phyloP scores from a whole-genome alignment of 2,888 invertebrate genomes.

The Parochlus steinenii region DNA sequence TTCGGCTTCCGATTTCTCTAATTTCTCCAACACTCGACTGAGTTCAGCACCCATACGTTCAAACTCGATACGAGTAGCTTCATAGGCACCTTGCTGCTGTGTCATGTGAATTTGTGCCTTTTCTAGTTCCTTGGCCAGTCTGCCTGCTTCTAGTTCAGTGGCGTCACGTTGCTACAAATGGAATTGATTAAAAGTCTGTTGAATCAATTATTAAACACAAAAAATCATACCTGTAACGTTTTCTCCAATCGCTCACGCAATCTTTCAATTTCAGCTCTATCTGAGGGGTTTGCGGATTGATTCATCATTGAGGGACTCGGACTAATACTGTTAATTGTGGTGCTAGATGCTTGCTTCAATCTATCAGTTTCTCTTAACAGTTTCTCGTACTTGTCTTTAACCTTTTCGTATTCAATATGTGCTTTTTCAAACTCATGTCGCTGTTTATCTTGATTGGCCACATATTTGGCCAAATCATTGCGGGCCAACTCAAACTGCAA shows the following conservation, averaged over 20 bases:
- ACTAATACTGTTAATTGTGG: slow-evolving; percentile 30
- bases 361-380: slow-evolving; percentile 46
- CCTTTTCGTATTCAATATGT: slow-evolving; percentile 77
- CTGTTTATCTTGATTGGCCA: slow-evolving; percentile 61
- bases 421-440: slow-evolving; percentile 65
- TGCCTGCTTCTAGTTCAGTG: slow-evolving; percentile 70
- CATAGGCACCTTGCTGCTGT: slow-evolving; percentile 70
- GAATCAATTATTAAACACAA: background rate
- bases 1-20: slow-evolving; percentile 61
- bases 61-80: slow-evolving; percentile 67
- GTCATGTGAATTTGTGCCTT: slow-evolving; percentile 69
- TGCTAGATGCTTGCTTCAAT: slow-evolving; percentile 32
- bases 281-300: slow-evolving; percentile 30
- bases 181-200: slow-evolving; percentile 1
- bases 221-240: slow-evolving; percentile 44
- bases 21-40: slow-evolving; percentile 62
- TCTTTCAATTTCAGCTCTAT: slow-evolving; percentile 64
- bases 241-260: slow-evolving; percentile 74
- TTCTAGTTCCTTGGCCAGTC: slow-evolving; percentile 69
- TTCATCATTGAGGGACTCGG: slow-evolving; percentile 31
- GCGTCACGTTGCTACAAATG: slow-evolving; percentile 42
- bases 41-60: slow-evolving; percentile 71
- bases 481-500: slow-evolving; percentile 66
- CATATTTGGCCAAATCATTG: slow-evolving; percentile 58
- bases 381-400: slow-evolving; percentile 73